phyloP scores from a whole-genome alignment of 1,140 invertebrate genomes.

The Eumaeus atala region DNA sequence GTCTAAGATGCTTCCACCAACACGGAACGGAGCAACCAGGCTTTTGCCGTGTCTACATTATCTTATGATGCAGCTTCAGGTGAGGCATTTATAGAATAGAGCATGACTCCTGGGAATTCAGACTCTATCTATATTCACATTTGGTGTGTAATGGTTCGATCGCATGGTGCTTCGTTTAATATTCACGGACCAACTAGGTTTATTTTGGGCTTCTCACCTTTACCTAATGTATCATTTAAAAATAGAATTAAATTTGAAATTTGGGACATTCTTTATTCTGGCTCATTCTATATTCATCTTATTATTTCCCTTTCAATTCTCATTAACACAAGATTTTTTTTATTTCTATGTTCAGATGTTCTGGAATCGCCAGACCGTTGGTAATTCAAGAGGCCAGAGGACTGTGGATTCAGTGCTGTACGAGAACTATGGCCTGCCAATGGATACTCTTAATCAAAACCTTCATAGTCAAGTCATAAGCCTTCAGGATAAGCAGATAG shows the following conservation, averaged over 20 bases:
- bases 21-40: conserved; percentile 47
- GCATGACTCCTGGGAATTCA: conserved; percentile 32
- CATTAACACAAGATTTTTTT: conserved; percentile 35
- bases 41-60: conserved; percentile 63
- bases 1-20: conserved; percentile 63
- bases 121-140: conserved; percentile 13
- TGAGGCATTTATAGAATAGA: conserved; percentile 64
- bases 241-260: conserved; percentile 1
- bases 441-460: not conserved
- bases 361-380: conserved; percentile 82
- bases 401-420: conserved; percentile 59
- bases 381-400: conserved; percentile 75
- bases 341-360: conserved; percentile 77
- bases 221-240: conserved; percentile 1
- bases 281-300: not conserved
- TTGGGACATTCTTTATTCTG: not conserved
- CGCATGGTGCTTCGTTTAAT: conserved; percentile 15
- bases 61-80: conserved; percentile 63
- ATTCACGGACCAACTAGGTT: not conserved
- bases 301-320: no score
- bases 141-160: conserved; percentile 16
- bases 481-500: conserved; percentile 55
- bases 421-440: conserved; percentile 50
- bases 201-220: conserved; percentile 4
- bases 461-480: conserved; percentile 41